These are phyloP conservation scores for Pantherophis alleghaniensis DNA, from an alignment of 2,797 vertebrate genomes.

Conservation along the genomic window DNA sequence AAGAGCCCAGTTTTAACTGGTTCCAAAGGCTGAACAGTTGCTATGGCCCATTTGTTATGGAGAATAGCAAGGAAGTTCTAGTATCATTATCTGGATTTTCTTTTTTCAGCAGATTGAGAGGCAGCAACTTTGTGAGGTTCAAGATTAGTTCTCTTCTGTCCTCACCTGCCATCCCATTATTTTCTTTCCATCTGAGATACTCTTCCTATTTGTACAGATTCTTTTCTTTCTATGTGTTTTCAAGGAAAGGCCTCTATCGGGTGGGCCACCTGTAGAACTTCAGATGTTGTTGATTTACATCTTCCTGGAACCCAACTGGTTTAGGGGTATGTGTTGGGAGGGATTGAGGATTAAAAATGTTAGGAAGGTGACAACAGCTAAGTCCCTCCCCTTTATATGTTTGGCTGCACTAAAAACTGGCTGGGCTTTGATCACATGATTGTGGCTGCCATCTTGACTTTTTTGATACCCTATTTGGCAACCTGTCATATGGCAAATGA, in stretches of 20 bases:
- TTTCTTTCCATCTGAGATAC: neutral
- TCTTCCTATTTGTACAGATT: neutral
- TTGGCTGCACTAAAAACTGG: neutral
- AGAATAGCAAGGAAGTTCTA: neutral
- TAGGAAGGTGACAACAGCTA: neutral
- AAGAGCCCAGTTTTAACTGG: neutral
- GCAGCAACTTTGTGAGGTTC: neutral
- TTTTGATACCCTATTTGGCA: neutral
- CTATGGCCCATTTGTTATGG: neutral
- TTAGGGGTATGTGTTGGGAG: neutral
- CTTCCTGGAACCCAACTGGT: neutral
- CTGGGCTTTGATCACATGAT: neutral
- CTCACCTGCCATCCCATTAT: neutral
- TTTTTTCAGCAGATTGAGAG: neutral
- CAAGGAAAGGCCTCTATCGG: neutral
- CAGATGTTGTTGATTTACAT: neutral
- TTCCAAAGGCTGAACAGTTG: neutral
- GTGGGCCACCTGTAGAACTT: neutral
- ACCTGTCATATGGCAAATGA: neutral
- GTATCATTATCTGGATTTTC: neutral
- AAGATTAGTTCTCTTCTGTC: neutral
- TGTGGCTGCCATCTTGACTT: neutral
- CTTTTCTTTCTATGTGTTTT: neutral
- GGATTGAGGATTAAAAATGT: neutral
- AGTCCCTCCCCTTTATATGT: neutral